phyloP scores from a whole-genome alignment of 2,888 invertebrate species.

The Pseudococcus jackbeardsleyi region DNA sequence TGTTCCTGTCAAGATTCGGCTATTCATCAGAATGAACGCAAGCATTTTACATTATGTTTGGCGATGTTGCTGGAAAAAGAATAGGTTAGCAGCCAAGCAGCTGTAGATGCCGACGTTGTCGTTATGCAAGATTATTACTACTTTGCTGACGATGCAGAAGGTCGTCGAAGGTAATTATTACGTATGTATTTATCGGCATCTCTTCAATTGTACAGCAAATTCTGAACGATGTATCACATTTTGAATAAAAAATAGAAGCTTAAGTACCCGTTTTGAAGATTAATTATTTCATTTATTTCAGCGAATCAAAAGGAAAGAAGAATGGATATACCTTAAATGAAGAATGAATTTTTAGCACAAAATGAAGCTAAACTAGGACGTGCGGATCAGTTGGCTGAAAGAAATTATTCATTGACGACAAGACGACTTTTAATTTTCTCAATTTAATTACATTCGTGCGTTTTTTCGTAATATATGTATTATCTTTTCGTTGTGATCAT shows the following conservation, averaged over 20 bases:
- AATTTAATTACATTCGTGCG: no score
- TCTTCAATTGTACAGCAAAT: no score
- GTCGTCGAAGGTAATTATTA: not conserved
- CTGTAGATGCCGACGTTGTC: not conserved
- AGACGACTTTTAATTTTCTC: no score
- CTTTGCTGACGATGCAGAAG: not conserved
- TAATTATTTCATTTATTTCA: not conserved
- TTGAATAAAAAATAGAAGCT: not conserved
- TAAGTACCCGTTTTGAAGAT: not conserved
- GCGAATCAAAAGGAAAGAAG: not conserved
- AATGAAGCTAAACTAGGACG: not conserved
- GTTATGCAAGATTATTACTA: constrained; percentile 6
- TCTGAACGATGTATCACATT: not conserved
- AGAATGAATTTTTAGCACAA: not conserved
- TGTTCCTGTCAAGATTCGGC: not conserved
- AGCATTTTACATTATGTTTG: not conserved
- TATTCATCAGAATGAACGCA: not conserved
- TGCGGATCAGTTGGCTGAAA: not conserved
- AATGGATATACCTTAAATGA: not conserved
- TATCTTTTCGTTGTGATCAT: no score
- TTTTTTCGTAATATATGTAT: no score
- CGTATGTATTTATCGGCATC: not conserved
- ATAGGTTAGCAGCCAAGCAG: not conserved
- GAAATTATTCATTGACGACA: not conserved
- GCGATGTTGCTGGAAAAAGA: not conserved